Percentiles rank a stretch among this genome's conserved stretches.
Conservation (phyloP, 2,113 vertebrate genomes). For the Austrofundulus limnaeus region DNA sequence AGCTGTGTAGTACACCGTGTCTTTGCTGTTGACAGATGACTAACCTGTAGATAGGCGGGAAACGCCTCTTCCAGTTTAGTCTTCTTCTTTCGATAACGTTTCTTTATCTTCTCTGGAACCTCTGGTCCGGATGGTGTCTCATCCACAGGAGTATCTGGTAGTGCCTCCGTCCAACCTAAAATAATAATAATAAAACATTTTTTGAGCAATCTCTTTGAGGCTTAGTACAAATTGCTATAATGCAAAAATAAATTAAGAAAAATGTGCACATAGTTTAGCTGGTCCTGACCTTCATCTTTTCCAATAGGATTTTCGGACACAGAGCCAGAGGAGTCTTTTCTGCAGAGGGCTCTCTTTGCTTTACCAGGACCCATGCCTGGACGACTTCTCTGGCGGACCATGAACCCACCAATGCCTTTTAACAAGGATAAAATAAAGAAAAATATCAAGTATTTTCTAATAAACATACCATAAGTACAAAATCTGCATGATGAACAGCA, state of each 20-base stretch:
- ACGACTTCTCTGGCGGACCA: conserved; percentile 97
- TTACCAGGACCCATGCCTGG: conserved; percentile 91
- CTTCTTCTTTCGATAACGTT: conserved; percentile 96
- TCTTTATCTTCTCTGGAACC: conserved; percentile 93
- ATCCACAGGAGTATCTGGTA: conserved; percentile 86
- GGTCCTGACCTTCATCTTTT: conserved; percentile 88
- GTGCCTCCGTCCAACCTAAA: conserved; percentile 86
- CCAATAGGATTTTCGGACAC: conserved; percentile 85
- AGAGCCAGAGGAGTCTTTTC: conserved; percentile 94
- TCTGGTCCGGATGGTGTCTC: conserved; percentile 84
- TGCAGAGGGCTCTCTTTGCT: conserved; percentile 86
- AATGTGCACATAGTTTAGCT: background rate
- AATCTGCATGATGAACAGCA: background rate
- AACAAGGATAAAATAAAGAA: conserved; percentile 1
- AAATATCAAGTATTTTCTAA: conserved; percentile 9
- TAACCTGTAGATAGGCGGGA: conserved; percentile 93
- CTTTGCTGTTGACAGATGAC: conserved; percentile 2
- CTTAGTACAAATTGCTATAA: background rate
- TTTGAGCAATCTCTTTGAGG: background rate
- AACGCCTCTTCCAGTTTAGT: conserved; percentile 97
- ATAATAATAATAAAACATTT: background rate
- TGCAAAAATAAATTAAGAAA: background rate
- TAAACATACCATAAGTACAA: background rate
- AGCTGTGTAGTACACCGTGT: background rate
- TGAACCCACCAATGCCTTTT: conserved; percentile 95